A percentile compares a stretch with the other conserved stretches of the same genome.
Evolutionary conservation across 2,888 invertebrate species (phyloP).

Genomic region (Scaeva pyrastri): DNA sequence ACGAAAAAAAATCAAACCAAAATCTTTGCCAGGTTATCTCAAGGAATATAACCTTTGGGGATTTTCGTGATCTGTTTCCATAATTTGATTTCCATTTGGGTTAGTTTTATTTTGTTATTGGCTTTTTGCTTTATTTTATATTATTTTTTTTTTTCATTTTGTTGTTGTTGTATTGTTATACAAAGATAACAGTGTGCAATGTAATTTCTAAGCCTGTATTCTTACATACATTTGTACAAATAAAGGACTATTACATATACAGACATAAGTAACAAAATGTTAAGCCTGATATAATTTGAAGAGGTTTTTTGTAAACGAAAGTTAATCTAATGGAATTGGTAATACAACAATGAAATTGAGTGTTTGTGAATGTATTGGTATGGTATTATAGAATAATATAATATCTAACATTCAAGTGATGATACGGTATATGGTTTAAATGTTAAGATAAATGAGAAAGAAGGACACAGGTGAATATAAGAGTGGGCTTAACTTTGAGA

Average conservation of each 20-base stretch:
- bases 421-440: not conserved
- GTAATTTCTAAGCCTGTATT: not conserved
- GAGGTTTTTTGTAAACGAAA: conserved; percentile 22
- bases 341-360: conserved; percentile 44
- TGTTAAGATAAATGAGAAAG: too few species aligned
- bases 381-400: too few species aligned
- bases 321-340: conserved; percentile 64
- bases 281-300: conserved; percentile 34
- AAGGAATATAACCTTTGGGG: conserved; percentile 52
- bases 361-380: conserved; percentile 5
- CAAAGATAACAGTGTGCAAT: not conserved
- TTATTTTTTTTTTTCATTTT: too few species aligned
- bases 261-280: conserved; percentile 11
- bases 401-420: conserved; percentile 32
- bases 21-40: conserved; percentile 66
- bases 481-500: not conserved
- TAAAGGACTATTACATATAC: not conserved
- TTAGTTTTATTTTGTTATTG: conserved; percentile 41
- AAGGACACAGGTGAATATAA: too few species aligned
- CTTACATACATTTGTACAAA: not conserved
- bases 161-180: too few species aligned
- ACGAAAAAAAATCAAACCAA: conserved; percentile 19
- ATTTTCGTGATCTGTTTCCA: conserved; percentile 73
- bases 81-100: conserved; percentile 71
- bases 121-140: conserved; percentile 9